A percentile compares a stretch with the other conserved stretches of the same genome.
Conservation (phyloP, 2,888 invertebrate genomes). For the Xylota sylvarum region DNA sequence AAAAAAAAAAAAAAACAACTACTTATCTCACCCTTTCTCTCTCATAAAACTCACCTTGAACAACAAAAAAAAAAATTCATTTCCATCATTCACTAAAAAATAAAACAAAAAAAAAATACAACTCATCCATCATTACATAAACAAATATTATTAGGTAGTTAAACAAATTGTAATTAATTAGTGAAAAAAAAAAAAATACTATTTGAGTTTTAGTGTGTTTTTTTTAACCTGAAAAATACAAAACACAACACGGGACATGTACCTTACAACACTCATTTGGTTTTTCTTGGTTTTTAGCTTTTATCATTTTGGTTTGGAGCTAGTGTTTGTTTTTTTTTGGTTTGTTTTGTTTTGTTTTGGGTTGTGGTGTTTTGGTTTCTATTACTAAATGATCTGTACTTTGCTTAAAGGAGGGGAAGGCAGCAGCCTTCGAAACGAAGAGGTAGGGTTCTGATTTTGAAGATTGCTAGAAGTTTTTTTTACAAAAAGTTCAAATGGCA, state of each 20-base stretch:
- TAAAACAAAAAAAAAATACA: neutral
- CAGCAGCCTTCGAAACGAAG: no score
- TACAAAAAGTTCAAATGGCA: no score
- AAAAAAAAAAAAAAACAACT: constrained; percentile 72
- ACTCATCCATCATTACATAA: constrained; percentile 20
- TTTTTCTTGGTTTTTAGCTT: constrained; percentile 34
- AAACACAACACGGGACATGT: constrained; percentile 33
- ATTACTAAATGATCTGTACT: neutral
- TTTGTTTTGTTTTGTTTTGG: constrained; percentile 47
- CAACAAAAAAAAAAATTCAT: constrained; percentile 52
- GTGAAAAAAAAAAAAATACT: neutral
- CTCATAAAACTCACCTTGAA: constrained; percentile 33
- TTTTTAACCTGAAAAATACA: constrained; percentile 29
- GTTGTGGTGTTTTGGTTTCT: constrained; percentile 54
- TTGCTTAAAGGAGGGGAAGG: no score
- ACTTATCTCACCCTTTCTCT: constrained; percentile 65
- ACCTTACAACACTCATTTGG: constrained; percentile 25
- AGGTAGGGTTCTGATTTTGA: no score
- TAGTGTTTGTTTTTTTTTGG: constrained; percentile 5
- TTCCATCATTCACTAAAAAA: constrained; percentile 55
- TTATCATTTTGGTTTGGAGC: constrained; percentile 32
- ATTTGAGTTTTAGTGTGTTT: constrained; percentile 37
- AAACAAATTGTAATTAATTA: constrained; percentile 9
- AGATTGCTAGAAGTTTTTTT: no score
- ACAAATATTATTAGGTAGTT: constrained; percentile 35